Conservation (phyloP, 2,797 vertebrate species). For the Avahi laniger region DNA sequence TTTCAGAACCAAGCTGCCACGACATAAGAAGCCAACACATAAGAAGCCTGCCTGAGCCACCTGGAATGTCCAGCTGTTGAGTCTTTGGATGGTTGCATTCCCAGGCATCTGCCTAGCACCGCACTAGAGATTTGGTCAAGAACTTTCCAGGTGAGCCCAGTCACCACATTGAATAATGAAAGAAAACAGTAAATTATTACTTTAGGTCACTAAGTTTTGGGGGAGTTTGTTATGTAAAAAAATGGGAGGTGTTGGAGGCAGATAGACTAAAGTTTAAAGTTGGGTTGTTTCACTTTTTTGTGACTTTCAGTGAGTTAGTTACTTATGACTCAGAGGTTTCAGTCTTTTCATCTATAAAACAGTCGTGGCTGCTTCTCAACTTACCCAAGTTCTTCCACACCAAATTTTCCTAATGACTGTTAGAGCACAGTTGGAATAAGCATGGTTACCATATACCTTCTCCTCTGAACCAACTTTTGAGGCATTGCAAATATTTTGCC, state of each 20-base stretch:
- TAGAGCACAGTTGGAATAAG: background rate
- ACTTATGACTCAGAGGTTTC: background rate
- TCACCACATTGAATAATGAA: background rate
- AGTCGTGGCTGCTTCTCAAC: background rate
- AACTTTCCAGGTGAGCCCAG: background rate
- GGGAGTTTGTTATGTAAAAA: background rate
- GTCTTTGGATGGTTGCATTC: background rate
- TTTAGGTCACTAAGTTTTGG: background rate
- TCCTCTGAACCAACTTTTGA: background rate
- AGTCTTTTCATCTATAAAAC: background rate
- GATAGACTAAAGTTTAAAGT: background rate
- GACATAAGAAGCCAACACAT: background rate
- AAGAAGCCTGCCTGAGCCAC: background rate
- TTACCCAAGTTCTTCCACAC: background rate
- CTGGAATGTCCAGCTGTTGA: background rate
- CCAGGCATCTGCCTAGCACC: background rate
- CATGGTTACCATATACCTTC: background rate
- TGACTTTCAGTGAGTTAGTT: background rate
- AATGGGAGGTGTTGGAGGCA: background rate
- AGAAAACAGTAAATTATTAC: background rate
- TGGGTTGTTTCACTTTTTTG: background rate
- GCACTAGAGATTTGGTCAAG: background rate
- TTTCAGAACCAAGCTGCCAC: background rate
- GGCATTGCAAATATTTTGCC: background rate
- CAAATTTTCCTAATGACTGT: background rate